These are phyloP conservation scores for Chauna torquata DNA, from an alignment of 2,113 vertebrate species.

Conservation along the genomic window DNA sequence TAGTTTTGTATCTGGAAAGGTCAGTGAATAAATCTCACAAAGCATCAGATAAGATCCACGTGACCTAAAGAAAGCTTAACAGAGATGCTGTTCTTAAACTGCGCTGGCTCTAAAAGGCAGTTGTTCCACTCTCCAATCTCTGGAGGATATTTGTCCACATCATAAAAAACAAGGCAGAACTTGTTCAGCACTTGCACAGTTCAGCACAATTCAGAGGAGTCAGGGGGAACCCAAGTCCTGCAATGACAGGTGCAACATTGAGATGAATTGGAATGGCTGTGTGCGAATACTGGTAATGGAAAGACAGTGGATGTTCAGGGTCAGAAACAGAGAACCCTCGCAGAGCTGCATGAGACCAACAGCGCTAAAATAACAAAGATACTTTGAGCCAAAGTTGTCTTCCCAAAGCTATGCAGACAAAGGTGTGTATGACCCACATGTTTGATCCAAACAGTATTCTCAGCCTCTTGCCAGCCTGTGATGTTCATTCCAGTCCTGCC, in stretches of 20 bases:
- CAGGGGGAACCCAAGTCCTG: neutral
- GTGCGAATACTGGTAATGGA: neutral
- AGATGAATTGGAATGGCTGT: neutral
- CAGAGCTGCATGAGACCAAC: neutral
- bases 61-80: neutral
- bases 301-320: neutral
- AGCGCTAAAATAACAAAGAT: neutral
- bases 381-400: neutral
- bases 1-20: constrained; percentile 12
- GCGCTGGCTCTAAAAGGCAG: neutral
- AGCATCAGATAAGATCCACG: neutral
- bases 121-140: neutral
- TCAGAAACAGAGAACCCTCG: neutral
- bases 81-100: neutral
- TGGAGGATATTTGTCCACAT: neutral
- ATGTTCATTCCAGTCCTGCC: neutral
- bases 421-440: neutral
- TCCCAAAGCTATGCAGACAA: neutral
- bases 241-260: neutral
- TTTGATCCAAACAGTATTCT: neutral
- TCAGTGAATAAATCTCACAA: constrained; percentile 41
- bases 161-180: neutral
- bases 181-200: neutral
- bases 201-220: neutral
- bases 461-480: neutral